Percentiles rank a stretch among this genome's conserved stretches.
phyloP scores from a whole-genome alignment of 2,113 vertebrate species.

The Clarias gariepinus region DNA sequence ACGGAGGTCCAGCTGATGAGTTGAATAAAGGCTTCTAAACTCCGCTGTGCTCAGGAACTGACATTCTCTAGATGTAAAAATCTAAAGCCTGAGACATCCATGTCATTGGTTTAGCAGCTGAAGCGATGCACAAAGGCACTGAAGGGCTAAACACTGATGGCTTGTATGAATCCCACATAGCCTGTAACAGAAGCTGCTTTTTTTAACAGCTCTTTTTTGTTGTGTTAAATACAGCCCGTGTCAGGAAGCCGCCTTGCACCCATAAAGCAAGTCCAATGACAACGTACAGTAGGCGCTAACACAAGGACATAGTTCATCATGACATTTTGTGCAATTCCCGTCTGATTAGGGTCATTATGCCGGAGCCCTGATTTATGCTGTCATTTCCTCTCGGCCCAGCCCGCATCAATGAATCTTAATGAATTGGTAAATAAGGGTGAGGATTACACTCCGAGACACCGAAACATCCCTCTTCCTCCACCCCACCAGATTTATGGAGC shows the following conservation, averaged over 20 bases:
- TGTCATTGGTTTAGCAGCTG: constrained; percentile 86
- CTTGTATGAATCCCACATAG: constrained; percentile 82
- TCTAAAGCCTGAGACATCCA: constrained; percentile 23
- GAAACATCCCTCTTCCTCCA: constrained; percentile 99
- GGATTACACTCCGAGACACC: constrained; percentile 99
- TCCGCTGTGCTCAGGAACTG: background rate
- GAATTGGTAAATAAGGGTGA: constrained; percentile 99
- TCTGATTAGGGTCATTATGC: constrained; percentile 99
- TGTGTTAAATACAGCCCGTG: constrained; percentile 97
- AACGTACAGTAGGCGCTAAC: constrained; percentile 98
- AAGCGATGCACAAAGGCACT: constrained; percentile 86
- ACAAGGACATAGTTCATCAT: constrained; percentile 99
- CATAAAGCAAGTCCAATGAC: constrained; percentile 98
- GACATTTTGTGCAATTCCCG: constrained; percentile 99
- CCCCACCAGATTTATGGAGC: constrained; percentile 99
- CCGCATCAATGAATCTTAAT: constrained; percentile 99
- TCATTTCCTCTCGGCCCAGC: constrained; percentile 99
- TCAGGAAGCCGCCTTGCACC: constrained; percentile 94
- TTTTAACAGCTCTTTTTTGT: constrained; percentile 91
- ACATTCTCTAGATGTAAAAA: constrained; percentile 56
- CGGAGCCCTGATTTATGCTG: constrained; percentile 99
- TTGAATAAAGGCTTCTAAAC: background rate
- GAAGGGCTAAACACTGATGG: constrained; percentile 88
- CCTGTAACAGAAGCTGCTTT: constrained; percentile 89
- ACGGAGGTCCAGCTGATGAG: background rate